Conservation (phyloP, 2,113 vertebrate genomes). For the Lophius piscatorius region DNA sequence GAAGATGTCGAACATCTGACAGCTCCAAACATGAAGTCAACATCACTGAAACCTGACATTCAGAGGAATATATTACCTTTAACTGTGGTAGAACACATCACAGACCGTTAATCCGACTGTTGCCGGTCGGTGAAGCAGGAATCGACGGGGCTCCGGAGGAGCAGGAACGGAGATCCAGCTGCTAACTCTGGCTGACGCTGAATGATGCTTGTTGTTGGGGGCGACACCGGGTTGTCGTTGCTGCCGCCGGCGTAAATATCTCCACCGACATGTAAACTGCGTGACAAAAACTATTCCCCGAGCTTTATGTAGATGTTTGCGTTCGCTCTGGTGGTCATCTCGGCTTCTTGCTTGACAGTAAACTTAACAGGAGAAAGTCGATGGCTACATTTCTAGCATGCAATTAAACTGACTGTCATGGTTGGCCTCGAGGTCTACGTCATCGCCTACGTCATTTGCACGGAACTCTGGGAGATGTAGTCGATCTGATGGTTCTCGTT, state of each 20-base stretch:
- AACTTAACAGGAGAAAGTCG: constrained; percentile 11
- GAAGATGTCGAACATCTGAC: no score
- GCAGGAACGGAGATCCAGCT: constrained; percentile 11
- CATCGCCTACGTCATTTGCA: constrained; percentile 18
- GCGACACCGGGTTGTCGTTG: constrained; percentile 14
- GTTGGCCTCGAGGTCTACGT: constrained; percentile 34
- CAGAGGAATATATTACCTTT: not conserved
- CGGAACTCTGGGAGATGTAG: constrained; percentile 69
- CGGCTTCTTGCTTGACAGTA: not conserved
- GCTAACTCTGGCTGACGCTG: constrained; percentile 47
- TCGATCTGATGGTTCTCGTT: not conserved
- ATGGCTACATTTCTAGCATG: constrained; percentile 35
- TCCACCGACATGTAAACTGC: not conserved
- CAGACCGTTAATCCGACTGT: not conserved
- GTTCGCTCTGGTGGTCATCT: not conserved
- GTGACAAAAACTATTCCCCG: not conserved
- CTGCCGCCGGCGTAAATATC: not conserved
- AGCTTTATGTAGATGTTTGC: not conserved
- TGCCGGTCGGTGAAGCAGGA: not conserved
- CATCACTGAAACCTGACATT: not conserved
- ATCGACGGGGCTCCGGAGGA: not conserved
- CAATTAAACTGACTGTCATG: constrained; percentile 56
- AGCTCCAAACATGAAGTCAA: constrained; percentile 29
- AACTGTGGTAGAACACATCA: not conserved
- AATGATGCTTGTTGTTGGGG: constrained; percentile 49